Base-by-base conservation (phyloP, 1,140 invertebrate genomes). In the Drosophila fuyamai region DNA sequence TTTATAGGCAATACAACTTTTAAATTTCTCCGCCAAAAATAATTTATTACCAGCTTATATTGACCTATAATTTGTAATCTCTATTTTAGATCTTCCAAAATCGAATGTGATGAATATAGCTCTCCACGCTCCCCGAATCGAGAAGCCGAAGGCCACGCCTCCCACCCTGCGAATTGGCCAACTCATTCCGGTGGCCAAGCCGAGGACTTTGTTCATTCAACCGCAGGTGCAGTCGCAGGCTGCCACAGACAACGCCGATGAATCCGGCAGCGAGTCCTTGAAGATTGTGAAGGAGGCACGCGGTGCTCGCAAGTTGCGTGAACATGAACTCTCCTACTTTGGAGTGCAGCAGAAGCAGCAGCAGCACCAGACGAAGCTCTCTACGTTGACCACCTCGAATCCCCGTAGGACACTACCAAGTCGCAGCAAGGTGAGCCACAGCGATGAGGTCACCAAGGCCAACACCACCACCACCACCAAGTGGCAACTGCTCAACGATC, bases 271-370 rank as follows among this genome's bases (percentile, higher is more conserved):
- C 54, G 79, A 91, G 16, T 74, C 88, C n/a, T 44, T 92, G 6
- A 92, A 90, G 57, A 92, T 92, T 53, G 73, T 92, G 4, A 92
- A 91, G 41, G 91, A 92, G 51, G 78, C 92, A 10, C 88, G 89
- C n/a, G 92, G 92, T 7, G 92, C 93, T 6, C 86, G 93, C 54
- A 92, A 93, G 71, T 41, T 93, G 12, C 91, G 92, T 8, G 92
- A 93, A 16, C 93, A 93, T 12, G 93, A 93, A 70, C 84, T 93
- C 18, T 92, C 92, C 44, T 93, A 93, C 63, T 93, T 93, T 58
- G 93, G 93, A 5, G 79, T 93, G 1, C 92, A 92, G n/a, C 66
- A 73, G 4, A 63, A 76, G 10, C 58, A 75, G 10, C 43, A 59
- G 5, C 48, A 59, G 3, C 74, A 74, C 4, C 27, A 32, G 41